These are phyloP conservation scores for Leucophenga montana DNA, from an alignment of 2,888 invertebrate species.

Conservation along the genomic window DNA sequence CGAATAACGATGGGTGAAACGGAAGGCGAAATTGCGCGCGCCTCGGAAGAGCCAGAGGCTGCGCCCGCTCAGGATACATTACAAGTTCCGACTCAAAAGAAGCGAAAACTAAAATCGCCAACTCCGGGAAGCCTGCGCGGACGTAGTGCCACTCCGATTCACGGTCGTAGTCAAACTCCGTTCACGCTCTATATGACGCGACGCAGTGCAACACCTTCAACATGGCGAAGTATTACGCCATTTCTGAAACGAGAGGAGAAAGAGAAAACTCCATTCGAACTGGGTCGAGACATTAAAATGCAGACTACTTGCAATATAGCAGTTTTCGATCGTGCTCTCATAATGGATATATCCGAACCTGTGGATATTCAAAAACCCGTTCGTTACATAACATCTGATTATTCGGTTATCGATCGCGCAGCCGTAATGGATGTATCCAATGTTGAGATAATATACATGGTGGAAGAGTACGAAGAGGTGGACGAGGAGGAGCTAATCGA, in stretches of 20 bases:
- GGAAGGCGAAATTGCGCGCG: constrained; percentile 69
- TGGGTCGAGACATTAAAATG: constrained; percentile 69
- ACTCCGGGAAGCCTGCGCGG: constrained; percentile 71
- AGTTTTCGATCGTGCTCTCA: constrained; percentile 72
- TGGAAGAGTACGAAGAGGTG: constrained; percentile 72
- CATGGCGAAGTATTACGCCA: constrained; percentile 73
- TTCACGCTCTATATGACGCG: constrained; percentile 69
- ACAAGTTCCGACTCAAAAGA: constrained; percentile 70
- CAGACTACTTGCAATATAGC: constrained; percentile 72
- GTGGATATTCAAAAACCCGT: constrained; percentile 69
- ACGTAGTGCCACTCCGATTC: constrained; percentile 72
- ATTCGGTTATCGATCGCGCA: constrained; percentile 73
- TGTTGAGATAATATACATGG: constrained; percentile 73
- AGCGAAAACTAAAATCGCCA: constrained; percentile 71
- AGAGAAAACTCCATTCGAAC: constrained; percentile 73
- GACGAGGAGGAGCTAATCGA: constrained; percentile 68
- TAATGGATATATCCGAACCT: constrained; percentile 73
- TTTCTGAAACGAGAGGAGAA: constrained; percentile 72
- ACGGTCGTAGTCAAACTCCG: constrained; percentile 72
- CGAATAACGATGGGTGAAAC: constrained; percentile 69
- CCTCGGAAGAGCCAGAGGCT: constrained; percentile 68
- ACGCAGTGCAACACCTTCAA: constrained; percentile 72
- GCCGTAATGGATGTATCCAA: constrained; percentile 74
- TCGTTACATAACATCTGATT: constrained; percentile 73
- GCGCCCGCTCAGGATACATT: constrained; percentile 68